phyloP scores from a whole-genome alignment of 2,888 invertebrate genomes.

The Thera britannica region DNA sequence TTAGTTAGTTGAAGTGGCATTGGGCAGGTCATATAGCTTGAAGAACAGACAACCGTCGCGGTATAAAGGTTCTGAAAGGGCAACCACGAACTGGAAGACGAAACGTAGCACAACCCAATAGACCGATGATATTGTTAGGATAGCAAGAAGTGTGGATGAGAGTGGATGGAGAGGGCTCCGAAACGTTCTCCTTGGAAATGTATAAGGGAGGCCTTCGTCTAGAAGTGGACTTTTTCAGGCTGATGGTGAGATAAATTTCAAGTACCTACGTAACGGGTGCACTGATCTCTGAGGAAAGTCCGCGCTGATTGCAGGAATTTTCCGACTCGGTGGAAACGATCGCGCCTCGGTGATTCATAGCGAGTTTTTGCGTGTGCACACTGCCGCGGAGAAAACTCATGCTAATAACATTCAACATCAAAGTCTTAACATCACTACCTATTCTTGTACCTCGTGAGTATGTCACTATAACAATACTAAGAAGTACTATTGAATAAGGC shows the following conservation, averaged over 20 bases:
- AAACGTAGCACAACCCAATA: too few relatives aligned
- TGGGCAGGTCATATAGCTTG: too few relatives aligned
- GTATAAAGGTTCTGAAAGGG: too few relatives aligned
- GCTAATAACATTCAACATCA: slow-evolving; percentile 51
- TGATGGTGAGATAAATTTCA: slow-evolving; percentile 49
- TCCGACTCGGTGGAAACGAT: slow-evolving; percentile 80
- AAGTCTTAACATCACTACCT: slow-evolving; percentile 42
- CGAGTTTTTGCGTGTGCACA: slow-evolving; percentile 66
- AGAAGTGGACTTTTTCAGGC: background rate
- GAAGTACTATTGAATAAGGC: background rate
- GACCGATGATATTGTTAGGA: too few relatives aligned
- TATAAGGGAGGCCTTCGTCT: too few relatives aligned
- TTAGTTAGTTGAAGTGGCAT: too few relatives aligned
- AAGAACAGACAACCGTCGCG: too few relatives aligned
- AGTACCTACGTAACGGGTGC: slow-evolving; percentile 61
- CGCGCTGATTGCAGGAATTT: slow-evolving; percentile 79
- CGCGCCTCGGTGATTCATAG: slow-evolving; percentile 78
- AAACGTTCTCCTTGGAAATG: too few relatives aligned
- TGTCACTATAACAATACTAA: slow-evolving; percentile 11
- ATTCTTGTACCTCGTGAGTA: slow-evolving; percentile 29
- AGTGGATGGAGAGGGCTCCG: too few relatives aligned
- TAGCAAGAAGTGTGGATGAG: too few relatives aligned
- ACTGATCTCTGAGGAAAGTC: slow-evolving; percentile 75
- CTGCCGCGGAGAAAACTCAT: slow-evolving; percentile 66
- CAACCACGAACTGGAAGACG: too few relatives aligned